These are phyloP conservation scores for Lipophrys pholis DNA, from an alignment of 2,113 vertebrate genomes.

Conservation along the genomic window DNA sequence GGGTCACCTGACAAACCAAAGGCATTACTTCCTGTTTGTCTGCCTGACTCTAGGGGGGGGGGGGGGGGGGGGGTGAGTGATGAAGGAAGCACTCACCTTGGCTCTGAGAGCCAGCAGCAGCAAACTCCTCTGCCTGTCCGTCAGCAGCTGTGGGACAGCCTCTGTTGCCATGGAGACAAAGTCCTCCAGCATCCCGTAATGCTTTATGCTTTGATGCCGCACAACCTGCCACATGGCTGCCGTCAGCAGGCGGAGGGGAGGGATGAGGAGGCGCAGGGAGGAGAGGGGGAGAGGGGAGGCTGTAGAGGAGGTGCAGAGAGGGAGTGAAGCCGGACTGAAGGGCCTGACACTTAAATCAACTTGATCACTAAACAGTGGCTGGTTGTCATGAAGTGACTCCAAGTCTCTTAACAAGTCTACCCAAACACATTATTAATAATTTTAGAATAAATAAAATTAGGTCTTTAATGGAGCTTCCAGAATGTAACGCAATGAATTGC, in stretches of 20 bases:
- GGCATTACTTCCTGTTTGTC: too few relatives aligned
- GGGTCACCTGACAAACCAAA: constrained; percentile 43
- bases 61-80: too few relatives aligned
- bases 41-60: too few relatives aligned
- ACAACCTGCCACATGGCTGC: constrained; percentile 79
- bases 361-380: too few relatives aligned
- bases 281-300: constrained; percentile 44
- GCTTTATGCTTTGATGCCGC: constrained; percentile 42
- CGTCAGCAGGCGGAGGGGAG: constrained; percentile 75
- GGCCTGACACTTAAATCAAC: too few relatives aligned
- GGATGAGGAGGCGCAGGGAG: constrained; percentile 68
- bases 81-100: constrained; percentile 71
- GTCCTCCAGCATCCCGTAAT: constrained; percentile 81
- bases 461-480: too few relatives aligned
- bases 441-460: too few relatives aligned
- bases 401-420: too few relatives aligned
- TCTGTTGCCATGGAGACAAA: constrained; percentile 76
- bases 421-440: too few relatives aligned
- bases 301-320: constrained; percentile 6
- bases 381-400: too few relatives aligned
- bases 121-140: constrained; percentile 79
- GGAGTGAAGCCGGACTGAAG: too few relatives aligned
- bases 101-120: constrained; percentile 83
- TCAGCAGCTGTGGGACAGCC: constrained; percentile 78
- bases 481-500: too few relatives aligned